Percentiles rank a stretch among this genome's conserved stretches.
These are phyloP conservation scores for Valencia hispanica DNA, from an alignment of 2,797 vertebrate genomes.

Conservation along the genomic window DNA sequence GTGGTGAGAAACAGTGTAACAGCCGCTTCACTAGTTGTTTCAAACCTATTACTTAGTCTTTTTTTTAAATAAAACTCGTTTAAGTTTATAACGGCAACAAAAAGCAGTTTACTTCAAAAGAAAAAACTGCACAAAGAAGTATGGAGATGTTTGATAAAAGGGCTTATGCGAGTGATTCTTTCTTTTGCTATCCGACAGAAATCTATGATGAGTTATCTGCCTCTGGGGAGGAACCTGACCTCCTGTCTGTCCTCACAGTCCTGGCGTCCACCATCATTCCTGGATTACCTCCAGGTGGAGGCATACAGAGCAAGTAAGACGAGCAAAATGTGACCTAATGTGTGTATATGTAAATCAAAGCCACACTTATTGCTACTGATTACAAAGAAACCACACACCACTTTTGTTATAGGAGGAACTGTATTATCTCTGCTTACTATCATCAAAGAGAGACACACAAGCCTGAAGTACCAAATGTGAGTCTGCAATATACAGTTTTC, in stretches of 20 bases:
- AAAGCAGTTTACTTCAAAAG: not conserved
- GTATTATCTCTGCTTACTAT: conserved; percentile 85
- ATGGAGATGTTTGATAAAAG: not conserved
- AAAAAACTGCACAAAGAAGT: not conserved
- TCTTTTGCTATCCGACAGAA: conserved; percentile 66
- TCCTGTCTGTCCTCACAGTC: conserved; percentile 81
- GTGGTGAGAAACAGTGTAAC: no score
- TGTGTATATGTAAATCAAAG: not conserved
- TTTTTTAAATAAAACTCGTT: no score
- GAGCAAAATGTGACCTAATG: not conserved
- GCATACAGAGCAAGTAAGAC: conserved; percentile 85
- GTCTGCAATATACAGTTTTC: conserved; percentile 21
- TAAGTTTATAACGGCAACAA: not conserved
- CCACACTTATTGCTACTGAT: not conserved
- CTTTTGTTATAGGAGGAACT: conserved; percentile 79
- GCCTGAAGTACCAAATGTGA: conserved; percentile 67
- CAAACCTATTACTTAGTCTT: no score
- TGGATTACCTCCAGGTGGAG: conserved; percentile 85
- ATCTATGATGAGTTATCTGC: conserved; percentile 79
- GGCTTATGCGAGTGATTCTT: not conserved
- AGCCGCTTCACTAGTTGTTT: no score
- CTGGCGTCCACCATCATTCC: conserved; percentile 81
- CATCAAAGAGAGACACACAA: conserved; percentile 79
- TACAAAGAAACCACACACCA: not conserved
- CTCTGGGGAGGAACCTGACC: conserved; percentile 79